Conservation (phyloP, 2,113 vertebrate genomes). For the Stercorarius parasiticus region DNA sequence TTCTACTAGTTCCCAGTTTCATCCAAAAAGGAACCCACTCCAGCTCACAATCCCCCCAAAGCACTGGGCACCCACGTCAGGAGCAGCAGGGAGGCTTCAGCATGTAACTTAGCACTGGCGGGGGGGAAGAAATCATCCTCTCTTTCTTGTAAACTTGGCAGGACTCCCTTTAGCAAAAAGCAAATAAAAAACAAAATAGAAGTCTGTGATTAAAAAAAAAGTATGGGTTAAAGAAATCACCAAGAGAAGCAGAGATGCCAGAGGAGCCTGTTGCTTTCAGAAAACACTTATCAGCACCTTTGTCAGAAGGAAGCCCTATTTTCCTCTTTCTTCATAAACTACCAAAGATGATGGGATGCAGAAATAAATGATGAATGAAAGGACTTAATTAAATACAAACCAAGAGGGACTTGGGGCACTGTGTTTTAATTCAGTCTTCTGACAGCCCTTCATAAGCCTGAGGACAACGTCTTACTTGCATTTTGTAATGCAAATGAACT, state of each 20-base stretch:
- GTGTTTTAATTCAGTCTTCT: constrained; percentile 30
- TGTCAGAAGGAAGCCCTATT: background rate
- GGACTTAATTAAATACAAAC: constrained; percentile 56
- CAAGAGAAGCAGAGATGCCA: background rate
- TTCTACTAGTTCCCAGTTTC: background rate
- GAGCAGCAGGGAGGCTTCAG: background rate
- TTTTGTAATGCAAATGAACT: constrained; percentile 8
- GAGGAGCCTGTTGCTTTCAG: background rate
- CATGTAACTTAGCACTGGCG: fast-evolving
- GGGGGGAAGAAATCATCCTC: background rate
- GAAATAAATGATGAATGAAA: constrained; percentile 50
- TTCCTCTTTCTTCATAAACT: background rate
- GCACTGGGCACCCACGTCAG: background rate
- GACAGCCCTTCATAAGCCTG: background rate
- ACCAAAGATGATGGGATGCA: background rate
- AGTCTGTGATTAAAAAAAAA: background rate
- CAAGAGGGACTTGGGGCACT: background rate
- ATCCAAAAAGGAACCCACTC: background rate
- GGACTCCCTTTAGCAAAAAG: background rate
- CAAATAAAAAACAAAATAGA: background rate
- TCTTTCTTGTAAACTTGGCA: background rate
- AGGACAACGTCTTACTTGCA: background rate
- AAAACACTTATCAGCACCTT: constrained; percentile 1
- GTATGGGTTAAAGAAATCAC: background rate
- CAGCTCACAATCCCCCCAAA: background rate